phyloP scores from a whole-genome alignment of 2,797 vertebrate species.

The Pyrocephalus nanus region DNA sequence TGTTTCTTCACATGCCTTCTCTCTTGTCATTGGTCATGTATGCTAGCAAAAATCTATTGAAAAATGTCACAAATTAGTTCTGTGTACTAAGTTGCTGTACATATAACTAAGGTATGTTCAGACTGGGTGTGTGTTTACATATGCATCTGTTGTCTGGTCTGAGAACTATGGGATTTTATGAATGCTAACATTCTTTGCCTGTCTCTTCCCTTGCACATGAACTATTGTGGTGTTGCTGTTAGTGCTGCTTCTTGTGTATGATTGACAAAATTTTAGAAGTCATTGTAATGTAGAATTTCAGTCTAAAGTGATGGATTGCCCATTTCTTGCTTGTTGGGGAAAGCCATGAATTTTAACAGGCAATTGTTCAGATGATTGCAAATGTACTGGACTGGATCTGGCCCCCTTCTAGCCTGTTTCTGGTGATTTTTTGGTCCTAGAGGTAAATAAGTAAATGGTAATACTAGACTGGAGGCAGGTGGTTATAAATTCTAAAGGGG shows the following conservation, averaged over 20 bases:
- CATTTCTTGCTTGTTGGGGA: conserved; percentile 6
- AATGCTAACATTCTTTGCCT: not conserved
- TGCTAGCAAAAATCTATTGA: not conserved
- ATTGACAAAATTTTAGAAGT: not conserved
- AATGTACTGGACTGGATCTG: conserved; percentile 17
- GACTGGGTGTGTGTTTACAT: not conserved
- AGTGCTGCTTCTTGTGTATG: not conserved
- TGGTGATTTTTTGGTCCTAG: not conserved
- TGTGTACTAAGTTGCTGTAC: not conserved
- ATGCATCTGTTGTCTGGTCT: not conserved
- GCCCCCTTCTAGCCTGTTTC: conserved; percentile 10
- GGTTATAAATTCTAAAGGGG: not conserved
- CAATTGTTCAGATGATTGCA: conserved; percentile 19
- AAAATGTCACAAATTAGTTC: not conserved
- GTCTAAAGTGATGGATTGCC: not conserved
- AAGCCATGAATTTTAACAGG: conserved; percentile 1
- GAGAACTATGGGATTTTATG: not conserved
- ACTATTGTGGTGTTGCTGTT: not conserved
- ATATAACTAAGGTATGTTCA: not conserved
- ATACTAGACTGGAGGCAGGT: not conserved
- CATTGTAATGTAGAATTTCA: not conserved
- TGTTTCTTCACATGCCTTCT: not conserved
- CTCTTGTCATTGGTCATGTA: not conserved
- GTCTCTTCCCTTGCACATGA: not conserved
- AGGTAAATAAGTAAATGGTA: not conserved